phyloP scores from a whole-genome alignment of 2,113 vertebrate species.

The rabbit (Oryctolagus cuniculus) region DNA sequence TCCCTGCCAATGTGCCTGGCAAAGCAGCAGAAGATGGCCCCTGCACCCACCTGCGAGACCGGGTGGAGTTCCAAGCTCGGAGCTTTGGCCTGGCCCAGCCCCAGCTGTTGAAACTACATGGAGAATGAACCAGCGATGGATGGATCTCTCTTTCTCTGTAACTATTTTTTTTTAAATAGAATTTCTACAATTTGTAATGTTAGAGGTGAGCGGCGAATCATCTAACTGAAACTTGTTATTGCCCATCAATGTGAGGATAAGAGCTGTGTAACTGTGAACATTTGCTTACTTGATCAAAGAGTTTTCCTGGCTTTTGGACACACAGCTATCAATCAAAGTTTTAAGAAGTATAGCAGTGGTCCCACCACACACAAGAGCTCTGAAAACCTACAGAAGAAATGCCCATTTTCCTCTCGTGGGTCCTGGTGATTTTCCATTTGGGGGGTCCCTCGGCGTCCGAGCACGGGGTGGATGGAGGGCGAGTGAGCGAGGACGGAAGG shows the following conservation, averaged over 20 bases:
- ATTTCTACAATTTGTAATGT: neutral
- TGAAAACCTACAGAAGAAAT: neutral
- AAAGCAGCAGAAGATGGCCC: too few relatives aligned
- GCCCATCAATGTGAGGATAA: neutral
- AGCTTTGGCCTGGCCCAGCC: too few relatives aligned
- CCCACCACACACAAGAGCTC: neutral
- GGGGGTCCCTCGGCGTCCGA: neutral
- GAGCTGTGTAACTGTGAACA: constrained; percentile 20
- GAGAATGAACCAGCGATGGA: too few relatives aligned
- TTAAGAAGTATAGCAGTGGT: neutral
- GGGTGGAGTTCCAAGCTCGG: too few relatives aligned
- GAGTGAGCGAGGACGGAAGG: neutral
- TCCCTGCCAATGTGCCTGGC: too few relatives aligned
- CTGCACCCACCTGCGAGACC: too few relatives aligned
- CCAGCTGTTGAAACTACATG: too few relatives aligned
- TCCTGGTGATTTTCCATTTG: neutral
- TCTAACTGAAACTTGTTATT: neutral
- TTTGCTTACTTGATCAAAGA: neutral
- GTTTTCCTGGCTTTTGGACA: neutral
- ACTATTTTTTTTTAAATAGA: neutral
- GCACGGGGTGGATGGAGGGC: neutral
- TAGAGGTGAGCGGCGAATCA: neutral
- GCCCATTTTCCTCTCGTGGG: neutral
- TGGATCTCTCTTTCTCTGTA: too few relatives aligned
- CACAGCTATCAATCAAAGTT: neutral